These are phyloP conservation scores for Melopsittacus undulatus DNA, from an alignment of 2,797 vertebrate species.

Conservation along the genomic window DNA sequence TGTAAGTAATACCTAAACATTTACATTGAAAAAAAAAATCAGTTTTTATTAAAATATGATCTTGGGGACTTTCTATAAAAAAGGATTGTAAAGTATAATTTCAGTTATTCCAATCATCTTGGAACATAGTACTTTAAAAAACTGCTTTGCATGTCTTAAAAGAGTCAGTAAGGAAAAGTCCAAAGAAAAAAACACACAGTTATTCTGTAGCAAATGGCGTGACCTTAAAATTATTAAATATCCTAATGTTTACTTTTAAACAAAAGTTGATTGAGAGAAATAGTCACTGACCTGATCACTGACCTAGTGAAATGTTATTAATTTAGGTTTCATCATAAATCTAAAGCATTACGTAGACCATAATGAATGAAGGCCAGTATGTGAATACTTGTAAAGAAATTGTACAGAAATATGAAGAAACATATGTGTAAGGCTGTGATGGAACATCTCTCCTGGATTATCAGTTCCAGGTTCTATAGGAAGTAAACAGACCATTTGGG, in stretches of 20 bases:
- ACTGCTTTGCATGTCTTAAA: neutral
- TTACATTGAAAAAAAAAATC: neutral
- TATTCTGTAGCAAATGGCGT: neutral
- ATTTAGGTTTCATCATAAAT: neutral
- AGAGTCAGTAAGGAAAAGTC: neutral
- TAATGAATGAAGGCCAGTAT: neutral
- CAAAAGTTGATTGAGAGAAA: neutral
- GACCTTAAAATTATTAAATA: neutral
- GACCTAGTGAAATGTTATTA: neutral
- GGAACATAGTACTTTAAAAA: neutral
- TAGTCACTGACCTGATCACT: neutral
- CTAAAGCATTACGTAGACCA: neutral
- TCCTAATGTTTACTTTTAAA: neutral
- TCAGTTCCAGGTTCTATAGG: neutral
- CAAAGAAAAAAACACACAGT: neutral
- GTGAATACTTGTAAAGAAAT: neutral
- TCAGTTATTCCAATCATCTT: neutral
- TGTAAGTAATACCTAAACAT: neutral
- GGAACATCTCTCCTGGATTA: neutral
- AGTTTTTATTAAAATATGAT: neutral
- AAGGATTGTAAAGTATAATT: neutral
- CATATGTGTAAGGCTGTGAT: neutral
- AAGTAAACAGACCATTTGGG: neutral
- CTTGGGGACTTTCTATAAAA: neutral
- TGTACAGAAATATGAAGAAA: neutral